phyloP scores from a whole-genome alignment of 2,797 vertebrate genomes.

The Sebastes elongatus region DNA sequence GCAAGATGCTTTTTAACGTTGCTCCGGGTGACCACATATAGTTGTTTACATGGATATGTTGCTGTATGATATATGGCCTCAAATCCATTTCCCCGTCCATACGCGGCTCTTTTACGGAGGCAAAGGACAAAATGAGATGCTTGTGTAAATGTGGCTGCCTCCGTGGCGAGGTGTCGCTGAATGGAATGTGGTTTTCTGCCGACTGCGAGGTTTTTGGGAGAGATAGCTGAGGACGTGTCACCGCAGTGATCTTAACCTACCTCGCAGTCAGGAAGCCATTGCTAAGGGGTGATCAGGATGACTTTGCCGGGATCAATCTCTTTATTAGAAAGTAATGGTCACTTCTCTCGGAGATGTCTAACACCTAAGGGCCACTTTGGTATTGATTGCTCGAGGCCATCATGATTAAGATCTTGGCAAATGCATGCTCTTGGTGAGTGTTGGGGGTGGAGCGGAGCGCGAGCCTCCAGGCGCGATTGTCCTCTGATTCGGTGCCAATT shows the following conservation, averaged over 20 bases:
- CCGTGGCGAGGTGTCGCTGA: background rate
- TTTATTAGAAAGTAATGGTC: slow-evolving; percentile 78
- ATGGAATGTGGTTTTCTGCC: slow-evolving; percentile 20
- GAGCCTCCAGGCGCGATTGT: slow-evolving; percentile 21
- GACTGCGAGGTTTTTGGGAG: background rate
- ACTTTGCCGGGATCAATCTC: slow-evolving; percentile 64
- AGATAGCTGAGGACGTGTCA: slow-evolving; percentile 42
- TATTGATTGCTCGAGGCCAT: slow-evolving; percentile 56
- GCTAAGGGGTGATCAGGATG: slow-evolving; percentile 56
- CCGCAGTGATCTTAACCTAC: slow-evolving; percentile 50
- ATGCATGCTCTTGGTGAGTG: slow-evolving; percentile 38
- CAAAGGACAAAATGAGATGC: slow-evolving; percentile 1
- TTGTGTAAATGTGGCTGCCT: background rate
- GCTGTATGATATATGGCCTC: slow-evolving; percentile 1
- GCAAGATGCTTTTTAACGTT: background rate
- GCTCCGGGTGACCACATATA: background rate
- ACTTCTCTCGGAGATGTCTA: slow-evolving; percentile 62
- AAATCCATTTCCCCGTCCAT: background rate
- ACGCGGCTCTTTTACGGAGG: background rate
- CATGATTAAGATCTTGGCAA: slow-evolving; percentile 73
- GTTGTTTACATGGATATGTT: slow-evolving; percentile 11
- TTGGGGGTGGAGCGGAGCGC: background rate
- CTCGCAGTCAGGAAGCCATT: slow-evolving; percentile 45
- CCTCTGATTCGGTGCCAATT: slow-evolving; percentile 51
- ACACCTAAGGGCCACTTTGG: slow-evolving; percentile 68